Base-by-base conservation (phyloP, 1,140 invertebrate genomes). In the Drosophila bifasciata region DNA sequence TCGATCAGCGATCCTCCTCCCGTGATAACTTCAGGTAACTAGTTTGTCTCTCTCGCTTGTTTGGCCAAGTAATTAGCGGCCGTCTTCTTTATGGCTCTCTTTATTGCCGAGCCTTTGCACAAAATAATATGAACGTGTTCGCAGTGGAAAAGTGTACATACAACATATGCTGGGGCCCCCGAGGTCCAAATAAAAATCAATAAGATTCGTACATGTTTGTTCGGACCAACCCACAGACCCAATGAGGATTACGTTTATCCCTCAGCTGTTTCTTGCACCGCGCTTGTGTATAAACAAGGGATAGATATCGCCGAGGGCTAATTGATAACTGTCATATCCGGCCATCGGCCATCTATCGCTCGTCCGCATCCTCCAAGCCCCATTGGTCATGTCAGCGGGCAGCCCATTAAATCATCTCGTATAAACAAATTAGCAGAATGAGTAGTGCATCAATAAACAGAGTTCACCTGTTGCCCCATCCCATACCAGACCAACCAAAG, bases 381-480 rank as follows among this genome's bases (percentile, higher is more conserved):
- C 46, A 75, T 72, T 57, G 48, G 78, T 48, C 64, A 39, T 68
- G 64, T 39, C 52, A 52, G 68, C 59, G 39, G 43, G 50, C 28
- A 23, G 61, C 23, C 28, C 59, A 76, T 51, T 70, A 49, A 83
- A 68, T 78, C 60, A 77, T 73, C 64, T 71, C 23, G 40, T 59
- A 28, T 44, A 53, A 78, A 62, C 74, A 60, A 61, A 76, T 48
- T 64, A 80, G 48, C 43, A 8, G 23, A 81, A 73, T 64, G 57
- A 55, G 63, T 58, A 55, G 63, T 58, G 53, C 60, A 73, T 70
- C 63, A 61, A 73, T 70, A 73, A 63, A 73, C 52, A 66, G 44
- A 57, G 44, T 66, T 73, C 67, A 84, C 80, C 80, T 84, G 80
- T 80, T 76, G 52, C 60, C 40, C 48, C 9, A 51, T 43, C 9